Base-by-base conservation (phyloP, 2,113 vertebrate genomes). In the Benitochromis conjunctus region DNA sequence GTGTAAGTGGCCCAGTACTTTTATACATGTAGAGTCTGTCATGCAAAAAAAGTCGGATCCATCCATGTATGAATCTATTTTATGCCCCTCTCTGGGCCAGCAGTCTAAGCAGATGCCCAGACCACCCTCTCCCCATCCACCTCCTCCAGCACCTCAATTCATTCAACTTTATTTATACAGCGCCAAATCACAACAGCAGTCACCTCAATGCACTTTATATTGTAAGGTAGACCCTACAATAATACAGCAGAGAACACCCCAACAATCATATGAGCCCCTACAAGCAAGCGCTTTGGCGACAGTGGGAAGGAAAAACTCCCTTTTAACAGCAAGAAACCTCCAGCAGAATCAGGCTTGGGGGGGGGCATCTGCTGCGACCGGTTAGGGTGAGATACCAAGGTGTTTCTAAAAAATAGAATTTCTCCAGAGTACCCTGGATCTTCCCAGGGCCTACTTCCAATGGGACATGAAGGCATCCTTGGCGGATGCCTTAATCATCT, bases 291-390 rank as follows among this genome's bases (percentile, higher is more conserved):
- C 58, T 36, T 62, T 62, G 58, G 58, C 6, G 0, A 7, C 31
- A 62, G 31, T 64, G 31, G 18, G 18, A 64, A 64, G 9, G 60
- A 64, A 36, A 64, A 36, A 36, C 60, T 64, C 31, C 31, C 31
- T n/a, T 62, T 64, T n/a, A 64, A n/a, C 60, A 36, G 31, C 18
- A 36, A 64, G 60, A 36, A 64, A n/a, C 31, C 60, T 64, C 18
- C 1, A 0, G 31, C 60, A 64, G 60, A 64, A 38, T 0, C 60
- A 64, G 31, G 31, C 31, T 64, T 3, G 12, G 31, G 60, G 1
- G 12, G 60, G 60, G 60, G 31, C 2, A 36, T 62, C 29, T 62
- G 58, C 18, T n/a, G 31, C 0, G 5, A 36, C 0, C 0, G 5
- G 58, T 62, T 62, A 19, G 58, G 31, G 18, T 36, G 60, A 12